phyloP scores from a whole-genome alignment of 2,888 invertebrate genomes.

The Morpho deidamia region DNA sequence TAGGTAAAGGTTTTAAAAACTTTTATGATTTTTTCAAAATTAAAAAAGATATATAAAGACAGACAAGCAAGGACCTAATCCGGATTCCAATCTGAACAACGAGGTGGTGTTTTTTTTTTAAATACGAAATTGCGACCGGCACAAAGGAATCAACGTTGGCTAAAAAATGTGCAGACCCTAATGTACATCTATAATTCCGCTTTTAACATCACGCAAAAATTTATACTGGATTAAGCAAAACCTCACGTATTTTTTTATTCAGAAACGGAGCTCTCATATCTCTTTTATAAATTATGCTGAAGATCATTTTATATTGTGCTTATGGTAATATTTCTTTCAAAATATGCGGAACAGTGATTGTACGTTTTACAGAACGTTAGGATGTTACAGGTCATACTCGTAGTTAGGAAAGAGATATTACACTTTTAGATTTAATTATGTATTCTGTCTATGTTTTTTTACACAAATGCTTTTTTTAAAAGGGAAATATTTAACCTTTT shows the following conservation, averaged over 20 bases:
- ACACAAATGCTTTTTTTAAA: too few species aligned
- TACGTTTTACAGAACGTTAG: too few species aligned
- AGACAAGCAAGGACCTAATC: background rate
- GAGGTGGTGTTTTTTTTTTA: background rate
- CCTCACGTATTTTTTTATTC: constrained; percentile 6
- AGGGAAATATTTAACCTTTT: too few species aligned
- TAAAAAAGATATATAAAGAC: background rate
- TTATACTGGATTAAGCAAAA: constrained; percentile 8
- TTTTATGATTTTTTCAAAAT: background rate
- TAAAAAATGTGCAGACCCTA: background rate
- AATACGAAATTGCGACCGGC: too few species aligned
- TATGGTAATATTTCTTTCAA: background rate
- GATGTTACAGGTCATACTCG: too few species aligned
- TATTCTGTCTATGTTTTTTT: too few species aligned
- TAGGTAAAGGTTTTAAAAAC: too few species aligned
- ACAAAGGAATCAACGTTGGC: background rate
- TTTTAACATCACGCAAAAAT: constrained; percentile 4
- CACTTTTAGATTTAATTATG: too few species aligned
- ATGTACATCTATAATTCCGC: background rate
- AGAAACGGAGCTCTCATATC: constrained; percentile 2
- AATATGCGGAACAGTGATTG: background rate
- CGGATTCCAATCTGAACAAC: constrained; percentile 4
- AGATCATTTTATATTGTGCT: background rate
- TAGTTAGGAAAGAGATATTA: too few species aligned
- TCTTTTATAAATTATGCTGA: constrained; percentile 7